These are phyloP conservation scores for Actinia tenebrosa DNA, from an alignment of 64 coral and sea anemone genomes.

Conservation along the genomic window DNA sequence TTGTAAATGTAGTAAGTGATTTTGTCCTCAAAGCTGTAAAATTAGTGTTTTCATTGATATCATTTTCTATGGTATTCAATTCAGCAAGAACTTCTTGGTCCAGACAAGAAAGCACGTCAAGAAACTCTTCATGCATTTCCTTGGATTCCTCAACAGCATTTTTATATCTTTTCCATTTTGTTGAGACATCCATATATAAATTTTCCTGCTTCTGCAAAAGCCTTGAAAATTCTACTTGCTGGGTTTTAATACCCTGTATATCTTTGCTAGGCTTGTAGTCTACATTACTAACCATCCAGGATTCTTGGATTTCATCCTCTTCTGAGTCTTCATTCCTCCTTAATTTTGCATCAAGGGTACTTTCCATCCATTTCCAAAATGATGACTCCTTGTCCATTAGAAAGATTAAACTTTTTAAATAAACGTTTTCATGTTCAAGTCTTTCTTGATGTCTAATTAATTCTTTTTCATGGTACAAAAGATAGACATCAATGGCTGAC, in stretches of 20 bases:
- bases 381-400: constrained; percentile 43
- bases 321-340: constrained; percentile 8
- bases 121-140: constrained; percentile 21
- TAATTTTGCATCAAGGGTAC: constrained; percentile 57
- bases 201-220: constrained; percentile 54
- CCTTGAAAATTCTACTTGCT: constrained; percentile 64
- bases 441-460: constrained; percentile 43
- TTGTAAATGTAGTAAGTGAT: neutral
- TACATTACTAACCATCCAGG: neutral
- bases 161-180: constrained; percentile 53
- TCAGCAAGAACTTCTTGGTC: constrained; percentile 34
- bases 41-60: neutral
- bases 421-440: constrained; percentile 51
- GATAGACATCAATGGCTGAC: constrained; percentile 67
- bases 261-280: constrained; percentile 41
- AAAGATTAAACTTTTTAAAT: constrained; percentile 51
- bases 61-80: constrained; percentile 6
- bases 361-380: constrained; percentile 98
- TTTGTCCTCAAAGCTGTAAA: neutral
- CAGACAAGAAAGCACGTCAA: neutral
- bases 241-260: constrained; percentile 63
- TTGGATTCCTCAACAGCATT: constrained; percentile 4
- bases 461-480: constrained; percentile 58
- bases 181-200: constrained; percentile 55
- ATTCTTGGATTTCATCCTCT: neutral